Conservation (phyloP, 2,888 invertebrate genomes). For the Temnothorax unifasciatus region DNA sequence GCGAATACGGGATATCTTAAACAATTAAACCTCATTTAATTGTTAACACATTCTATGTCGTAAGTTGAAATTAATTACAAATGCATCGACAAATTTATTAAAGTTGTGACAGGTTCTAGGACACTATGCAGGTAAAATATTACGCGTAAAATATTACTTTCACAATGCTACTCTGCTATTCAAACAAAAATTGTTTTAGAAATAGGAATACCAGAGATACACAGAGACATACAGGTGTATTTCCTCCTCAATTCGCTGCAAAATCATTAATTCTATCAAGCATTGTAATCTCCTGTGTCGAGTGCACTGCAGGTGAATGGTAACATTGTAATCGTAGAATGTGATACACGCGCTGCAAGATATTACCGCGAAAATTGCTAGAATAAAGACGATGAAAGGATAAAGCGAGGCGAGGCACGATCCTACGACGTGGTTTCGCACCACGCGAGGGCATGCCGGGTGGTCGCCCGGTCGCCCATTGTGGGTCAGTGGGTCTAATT, state of each 20-base stretch:
- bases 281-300: slow-evolving; percentile 30
- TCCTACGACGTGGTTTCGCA: slow-evolving; percentile 42
- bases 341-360: slow-evolving; percentile 19
- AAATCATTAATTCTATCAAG: slow-evolving; percentile 18
- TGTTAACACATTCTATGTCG: background rate
- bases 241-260: background rate
- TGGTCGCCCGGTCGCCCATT: slow-evolving; percentile 75
- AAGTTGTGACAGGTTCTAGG: background rate
- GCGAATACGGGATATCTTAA: background rate
- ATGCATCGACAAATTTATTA: background rate
- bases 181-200: background rate
- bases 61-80: background rate
- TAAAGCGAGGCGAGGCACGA: slow-evolving; percentile 54
- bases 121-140: background rate
- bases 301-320: slow-evolving; percentile 19
- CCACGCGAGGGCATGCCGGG: slow-evolving; percentile 63
- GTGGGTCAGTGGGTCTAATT: slow-evolving; percentile 83
- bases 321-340: background rate
- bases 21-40: background rate
- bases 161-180: background rate
- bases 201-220: background rate
- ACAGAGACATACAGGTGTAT: no score
- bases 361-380: slow-evolving; percentile 68
- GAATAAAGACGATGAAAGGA: slow-evolving; percentile 67
- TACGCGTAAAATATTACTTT: background rate